These are phyloP conservation scores for Ivindomyrus marchei DNA, from an alignment of 2,113 vertebrate genomes.

Conservation along the genomic window DNA sequence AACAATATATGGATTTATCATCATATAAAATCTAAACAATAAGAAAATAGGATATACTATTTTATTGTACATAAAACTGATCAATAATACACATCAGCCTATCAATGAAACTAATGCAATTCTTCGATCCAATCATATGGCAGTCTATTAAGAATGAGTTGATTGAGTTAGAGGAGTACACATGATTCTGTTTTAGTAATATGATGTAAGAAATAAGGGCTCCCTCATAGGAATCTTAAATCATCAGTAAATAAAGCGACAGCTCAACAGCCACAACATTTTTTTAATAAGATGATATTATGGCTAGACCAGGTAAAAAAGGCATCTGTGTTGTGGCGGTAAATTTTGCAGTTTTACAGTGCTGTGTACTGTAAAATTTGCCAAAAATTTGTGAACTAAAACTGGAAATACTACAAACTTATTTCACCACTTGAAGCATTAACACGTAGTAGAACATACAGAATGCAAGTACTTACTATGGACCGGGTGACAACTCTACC, in stretches of 20 bases:
- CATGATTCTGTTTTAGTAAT: background rate
- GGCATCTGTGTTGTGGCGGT: background rate
- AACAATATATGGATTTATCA: background rate
- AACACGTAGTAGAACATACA: background rate
- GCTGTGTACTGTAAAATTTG: background rate
- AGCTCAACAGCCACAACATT: background rate
- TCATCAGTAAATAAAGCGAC: background rate
- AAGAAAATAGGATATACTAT: background rate
- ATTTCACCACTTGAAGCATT: background rate
- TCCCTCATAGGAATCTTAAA: background rate
- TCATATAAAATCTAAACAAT: background rate
- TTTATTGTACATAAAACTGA: background rate
- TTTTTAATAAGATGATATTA: background rate
- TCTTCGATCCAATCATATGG: background rate
- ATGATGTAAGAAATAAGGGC: background rate
- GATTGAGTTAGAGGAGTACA: background rate
- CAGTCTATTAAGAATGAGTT: background rate
- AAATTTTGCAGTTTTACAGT: background rate
- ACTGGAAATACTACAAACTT: background rate
- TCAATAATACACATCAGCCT: background rate
- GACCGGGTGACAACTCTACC: background rate
- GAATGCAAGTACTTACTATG: background rate
- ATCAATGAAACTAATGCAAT: background rate
- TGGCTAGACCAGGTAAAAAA: background rate
- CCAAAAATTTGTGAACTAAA: background rate